These are phyloP conservation scores for Neodon shergylaensis DNA, from an alignment of 2,113 vertebrate species.

Conservation along the genomic window DNA sequence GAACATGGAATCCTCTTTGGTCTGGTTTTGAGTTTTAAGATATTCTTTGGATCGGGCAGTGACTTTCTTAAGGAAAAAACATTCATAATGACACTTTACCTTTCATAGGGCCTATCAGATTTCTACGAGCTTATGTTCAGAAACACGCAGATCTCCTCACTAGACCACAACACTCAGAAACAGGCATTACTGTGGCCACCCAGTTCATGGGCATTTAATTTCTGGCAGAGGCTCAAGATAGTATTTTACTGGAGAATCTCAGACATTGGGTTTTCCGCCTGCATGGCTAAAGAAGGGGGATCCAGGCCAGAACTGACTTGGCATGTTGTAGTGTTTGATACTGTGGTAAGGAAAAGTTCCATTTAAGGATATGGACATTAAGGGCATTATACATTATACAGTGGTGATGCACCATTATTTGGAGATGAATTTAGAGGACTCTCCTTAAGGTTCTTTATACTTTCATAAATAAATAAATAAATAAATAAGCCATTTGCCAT, in stretches of 20 bases:
- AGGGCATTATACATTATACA: not conserved
- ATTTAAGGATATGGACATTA: not conserved
- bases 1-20: not conserved
- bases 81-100: constrained; percentile 58
- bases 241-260: constrained; percentile 60
- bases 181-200: constrained; percentile 38
- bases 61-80: constrained; percentile 44
- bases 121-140: not conserved
- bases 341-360: no score
- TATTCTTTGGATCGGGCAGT: not conserved
- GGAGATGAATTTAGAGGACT: not conserved
- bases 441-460: not conserved
- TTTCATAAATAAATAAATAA: not conserved
- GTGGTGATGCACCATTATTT: not conserved
- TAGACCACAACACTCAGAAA: constrained; percentile 56
- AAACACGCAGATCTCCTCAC: constrained; percentile 63
- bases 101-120: constrained; percentile 26
- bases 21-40: constrained; percentile 33
- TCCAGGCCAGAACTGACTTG: not conserved
- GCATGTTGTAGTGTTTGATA: not conserved
- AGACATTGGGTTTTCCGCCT: constrained; percentile 55
- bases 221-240: constrained; percentile 40
- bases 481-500: not conserved
- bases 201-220: constrained; percentile 60
- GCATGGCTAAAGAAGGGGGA: constrained; percentile 27